Base-by-base conservation (phyloP, 2,113 vertebrate genomes). In the Anarhynchus alexandrinus region DNA sequence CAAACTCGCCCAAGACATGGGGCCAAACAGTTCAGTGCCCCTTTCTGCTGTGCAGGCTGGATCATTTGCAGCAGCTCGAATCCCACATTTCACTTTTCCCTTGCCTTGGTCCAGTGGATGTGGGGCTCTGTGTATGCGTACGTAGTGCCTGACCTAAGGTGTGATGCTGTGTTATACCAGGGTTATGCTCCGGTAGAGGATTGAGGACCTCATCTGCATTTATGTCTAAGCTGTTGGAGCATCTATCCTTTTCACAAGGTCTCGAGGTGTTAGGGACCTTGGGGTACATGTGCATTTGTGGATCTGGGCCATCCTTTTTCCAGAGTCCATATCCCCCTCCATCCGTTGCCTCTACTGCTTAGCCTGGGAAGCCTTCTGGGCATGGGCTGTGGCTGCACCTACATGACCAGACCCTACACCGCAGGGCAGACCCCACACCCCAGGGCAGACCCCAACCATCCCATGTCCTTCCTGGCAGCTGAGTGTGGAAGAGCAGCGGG, bases 91-190 rank as follows among this genome's bases (percentile, higher is more conserved):
- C 49, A 3, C 38, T n/a, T 27, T 11, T n/a, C 34, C 43, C 18
- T 78, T 26, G 10, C 19, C 26, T 8, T 7, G 10, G 1, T 6
- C 6, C 11, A 5, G 1, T 0, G 34, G 26, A 1, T 21, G 57
- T 16, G 42, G 34, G 52, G 40, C 36, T 88, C 61, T 22, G 29
- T 30, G 21, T 2, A 12, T 5, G 15, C 36, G 40, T 2, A 2
- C 1, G 11, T 8, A 17, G 6, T 4, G 29, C 2, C 0, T 7
- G n/a, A 55, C 17, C 18, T 5, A 1, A 66, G 79, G 2, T 7
- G 21, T 11, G 58, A 26, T 27, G 57, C n/a, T 76, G 34, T 21
- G 30, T 27, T 25, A 6, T 16, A 82, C 36, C 40, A 30, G n/a
- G 51, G 45, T 45, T 36, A 15, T 13, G 10, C 13, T 29, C 51